phyloP scores from a whole-genome alignment of 2,797 vertebrate genomes.

The Enteromius afrohamiltoni region DNA sequence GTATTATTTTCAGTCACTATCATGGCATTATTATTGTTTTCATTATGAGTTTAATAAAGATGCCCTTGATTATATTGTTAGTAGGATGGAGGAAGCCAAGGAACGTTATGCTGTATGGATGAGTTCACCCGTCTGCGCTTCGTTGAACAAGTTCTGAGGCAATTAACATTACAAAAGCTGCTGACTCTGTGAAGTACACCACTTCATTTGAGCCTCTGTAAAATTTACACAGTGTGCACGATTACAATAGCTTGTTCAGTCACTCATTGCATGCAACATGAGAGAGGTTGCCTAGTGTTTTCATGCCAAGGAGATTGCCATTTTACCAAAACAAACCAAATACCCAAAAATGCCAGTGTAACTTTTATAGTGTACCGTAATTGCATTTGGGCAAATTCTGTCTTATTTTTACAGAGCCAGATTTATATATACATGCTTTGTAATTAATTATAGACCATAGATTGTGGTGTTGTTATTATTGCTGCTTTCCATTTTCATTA shows the following conservation, averaged over 20 bases:
- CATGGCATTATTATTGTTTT: slow-evolving; percentile 32
- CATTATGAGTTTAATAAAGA: slow-evolving; percentile 47
- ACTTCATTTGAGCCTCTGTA: slow-evolving; percentile 27
- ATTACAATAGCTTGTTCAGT: slow-evolving; percentile 23
- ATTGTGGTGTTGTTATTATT: too few species aligned
- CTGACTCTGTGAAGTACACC: slow-evolving; percentile 38
- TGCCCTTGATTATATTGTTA: slow-evolving; percentile 51
- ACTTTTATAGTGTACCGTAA: not conserved
- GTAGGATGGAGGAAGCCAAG: slow-evolving; percentile 33
- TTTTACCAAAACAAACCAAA: not conserved
- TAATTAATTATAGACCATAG: too few species aligned
- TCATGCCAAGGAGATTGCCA: not conserved
- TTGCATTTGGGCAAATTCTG: not conserved
- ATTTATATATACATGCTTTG: too few species aligned
- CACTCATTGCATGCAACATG: slow-evolving; percentile 24
- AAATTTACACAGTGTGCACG: slow-evolving; percentile 8
- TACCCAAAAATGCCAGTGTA: not conserved
- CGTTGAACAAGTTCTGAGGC: slow-evolving; percentile 41
- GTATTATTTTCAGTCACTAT: not conserved
- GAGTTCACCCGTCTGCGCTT: slow-evolving; percentile 50
- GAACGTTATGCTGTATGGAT: slow-evolving; percentile 52
- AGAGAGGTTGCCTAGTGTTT: slow-evolving; percentile 11
- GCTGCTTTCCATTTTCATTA: too few species aligned
- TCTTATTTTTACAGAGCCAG: not conserved
- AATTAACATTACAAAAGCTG: slow-evolving; percentile 43